These are phyloP conservation scores for Drosophila truncata DNA, from an alignment of 1,140 invertebrate species.

Conservation along the genomic window DNA sequence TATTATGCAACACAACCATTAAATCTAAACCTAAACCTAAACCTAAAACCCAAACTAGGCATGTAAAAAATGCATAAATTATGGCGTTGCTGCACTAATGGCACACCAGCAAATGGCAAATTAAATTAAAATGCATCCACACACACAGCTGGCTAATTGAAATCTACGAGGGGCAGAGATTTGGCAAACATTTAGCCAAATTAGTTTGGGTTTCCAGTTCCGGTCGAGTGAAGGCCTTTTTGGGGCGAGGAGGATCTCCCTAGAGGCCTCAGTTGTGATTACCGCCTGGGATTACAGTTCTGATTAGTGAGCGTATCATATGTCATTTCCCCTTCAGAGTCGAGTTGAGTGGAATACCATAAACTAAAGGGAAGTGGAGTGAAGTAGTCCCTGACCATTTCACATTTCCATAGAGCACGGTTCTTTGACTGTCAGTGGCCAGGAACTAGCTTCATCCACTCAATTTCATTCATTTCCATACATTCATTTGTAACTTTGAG, in stretches of 20 bases:
- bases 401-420: constrained; percentile 47
- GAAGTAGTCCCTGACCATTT: constrained; percentile 13
- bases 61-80: constrained; percentile 62
- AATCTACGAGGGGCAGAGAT: constrained; percentile 2
- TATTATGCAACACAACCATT: constrained; percentile 52
- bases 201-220: constrained; percentile 22
- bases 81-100: constrained; percentile 54
- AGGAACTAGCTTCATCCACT: constrained; percentile 9
- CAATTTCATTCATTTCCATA: constrained; percentile 47
- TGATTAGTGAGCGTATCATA: constrained; percentile 37
- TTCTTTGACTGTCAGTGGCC: constrained; percentile 61
- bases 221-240: neutral
- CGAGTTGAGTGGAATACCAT: neutral
- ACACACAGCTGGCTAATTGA: constrained; percentile 27
- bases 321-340: constrained; percentile 14
- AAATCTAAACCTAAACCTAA: neutral
- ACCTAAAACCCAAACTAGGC: neutral
- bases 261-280: constrained; percentile 20
- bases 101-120: constrained; percentile 42
- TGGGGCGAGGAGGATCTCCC: neutral
- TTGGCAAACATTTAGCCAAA: constrained; percentile 44
- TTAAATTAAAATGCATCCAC: constrained; percentile 72
- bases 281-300: constrained; percentile 12
- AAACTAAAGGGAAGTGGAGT: neutral
- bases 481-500: constrained; percentile 29